These are phyloP conservation scores for Mimachlamys varia DNA, from an alignment of 2,888 invertebrate genomes.

Conservation along the genomic window DNA sequence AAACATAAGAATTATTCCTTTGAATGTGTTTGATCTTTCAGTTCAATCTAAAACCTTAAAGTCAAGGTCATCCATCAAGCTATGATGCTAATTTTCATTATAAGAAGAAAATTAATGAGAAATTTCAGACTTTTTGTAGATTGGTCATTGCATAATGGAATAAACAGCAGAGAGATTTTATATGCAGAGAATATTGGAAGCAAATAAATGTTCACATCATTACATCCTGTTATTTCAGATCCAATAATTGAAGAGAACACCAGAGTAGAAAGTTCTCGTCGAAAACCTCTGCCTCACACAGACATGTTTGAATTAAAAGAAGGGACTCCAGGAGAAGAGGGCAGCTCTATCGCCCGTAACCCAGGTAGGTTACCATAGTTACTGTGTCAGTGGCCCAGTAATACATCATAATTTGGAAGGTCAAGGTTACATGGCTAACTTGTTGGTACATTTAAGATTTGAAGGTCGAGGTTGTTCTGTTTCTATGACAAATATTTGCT, in stretches of 20 bases:
- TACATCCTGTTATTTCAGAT: background rate
- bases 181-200: too few relatives aligned
- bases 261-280: background rate
- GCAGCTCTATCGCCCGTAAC: slow-evolving; percentile 60
- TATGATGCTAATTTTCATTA: too few relatives aligned
- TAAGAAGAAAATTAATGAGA: too few relatives aligned
- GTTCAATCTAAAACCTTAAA: too few relatives aligned
- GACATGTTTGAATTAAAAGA: slow-evolving; percentile 48
- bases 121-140: too few relatives aligned
- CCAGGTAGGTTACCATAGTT: slow-evolving; percentile 38
- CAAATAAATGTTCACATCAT: too few relatives aligned
- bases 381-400: background rate
- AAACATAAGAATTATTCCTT: too few relatives aligned
- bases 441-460: background rate
- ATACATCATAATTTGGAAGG: background rate
- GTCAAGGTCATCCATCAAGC: too few relatives aligned
- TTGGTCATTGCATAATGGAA: too few relatives aligned
- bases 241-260: slow-evolving; percentile 36
- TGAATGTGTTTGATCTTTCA: too few relatives aligned
- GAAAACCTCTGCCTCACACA: background rate
- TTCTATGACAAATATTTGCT: background rate
- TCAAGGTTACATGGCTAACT: background rate
- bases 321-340: slow-evolving; percentile 61
- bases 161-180: too few relatives aligned
- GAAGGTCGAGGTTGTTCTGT: background rate